Base-by-base conservation (phyloP, 2,888 invertebrate species). In the Thysanoteuthis rhombus region DNA sequence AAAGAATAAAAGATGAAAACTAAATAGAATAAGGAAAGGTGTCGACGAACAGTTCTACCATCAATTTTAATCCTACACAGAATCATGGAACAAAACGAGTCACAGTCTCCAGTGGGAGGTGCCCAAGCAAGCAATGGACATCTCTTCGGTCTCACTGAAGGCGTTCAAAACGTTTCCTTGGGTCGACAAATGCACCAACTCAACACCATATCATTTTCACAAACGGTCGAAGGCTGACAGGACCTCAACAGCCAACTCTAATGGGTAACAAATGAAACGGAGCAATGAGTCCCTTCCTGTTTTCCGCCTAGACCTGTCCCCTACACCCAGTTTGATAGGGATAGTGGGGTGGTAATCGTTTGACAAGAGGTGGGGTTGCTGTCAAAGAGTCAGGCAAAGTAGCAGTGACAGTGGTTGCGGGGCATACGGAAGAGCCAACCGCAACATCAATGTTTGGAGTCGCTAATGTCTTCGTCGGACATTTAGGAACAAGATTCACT, bases 241-340 rank as follows among this genome's bases (percentile, higher is more conserved):
- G n/a, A 36, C n/a, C 19, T 75, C 19, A 75, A 75, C 75, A 75
- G 75, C 75, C 16, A 75, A 36, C 75, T 75, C 75, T 75, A 75
- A 75, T 75, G 75, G 75, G 75, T 75, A 75, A 75, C 75, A 75
- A 75, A 75, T 75, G 75, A 75, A 75, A 75, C n/a, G 4, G 75
- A n/a, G n/a, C n/a, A 75, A 75, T 75, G 75, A 75, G 75, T 75
- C n/a, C 75, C n/a, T 75, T 75, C 75, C 75, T 75, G 75, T n/a
- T 75, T 75, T 36, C 10, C 75, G n/a, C 75, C 75, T 36, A 75
- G 75, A 16, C 75, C 75, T 75, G 75, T n/a, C 75, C 75, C 75
- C 36, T n/a, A 36, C 75, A n/a, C 36, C n/a, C 75, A 10, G 12
- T 28, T 47, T 47, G 47, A 47, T 22, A 47, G 47, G 47, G 47